Evolutionary conservation across 2,888 invertebrate species (phyloP).

Genomic region (Mechanitis mazaeus): DNA sequence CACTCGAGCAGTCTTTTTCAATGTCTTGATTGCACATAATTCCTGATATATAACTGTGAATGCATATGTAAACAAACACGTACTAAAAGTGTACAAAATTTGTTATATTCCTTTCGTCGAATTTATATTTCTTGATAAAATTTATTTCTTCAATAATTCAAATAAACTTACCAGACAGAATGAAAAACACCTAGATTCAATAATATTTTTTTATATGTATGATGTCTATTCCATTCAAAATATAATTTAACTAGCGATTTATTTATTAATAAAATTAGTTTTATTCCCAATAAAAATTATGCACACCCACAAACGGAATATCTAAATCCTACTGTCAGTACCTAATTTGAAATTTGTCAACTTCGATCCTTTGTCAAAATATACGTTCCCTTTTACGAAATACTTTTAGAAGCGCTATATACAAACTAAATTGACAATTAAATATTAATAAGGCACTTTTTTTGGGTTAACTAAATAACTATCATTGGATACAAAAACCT

Average conservation of each 20-base stretch:
- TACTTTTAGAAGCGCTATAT: too few species aligned
- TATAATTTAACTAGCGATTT: conserved; percentile 6
- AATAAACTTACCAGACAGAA: conserved; percentile 49
- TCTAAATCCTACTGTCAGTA: conserved; percentile 39
- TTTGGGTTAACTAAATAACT: too few species aligned
- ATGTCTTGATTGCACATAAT: conserved; percentile 24
- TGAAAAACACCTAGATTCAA: conserved; percentile 14
- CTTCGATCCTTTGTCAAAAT: conserved; percentile 31
- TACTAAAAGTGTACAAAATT: neutral
- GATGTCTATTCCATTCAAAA: conserved; percentile 19
- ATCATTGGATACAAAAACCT: too few species aligned
- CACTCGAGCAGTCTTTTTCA: conserved; percentile 30
- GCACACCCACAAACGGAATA: conserved; percentile 59
- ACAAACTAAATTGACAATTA: too few species aligned
- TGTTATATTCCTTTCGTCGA: conserved; percentile 42
- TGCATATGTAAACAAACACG: conserved; percentile 3
- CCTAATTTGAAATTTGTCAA: conserved; percentile 23
- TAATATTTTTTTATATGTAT: conserved; percentile 8
- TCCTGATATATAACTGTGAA: conserved; percentile 21
- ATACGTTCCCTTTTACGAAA: conserved; percentile 15
- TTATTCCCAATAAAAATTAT: conserved; percentile 14
- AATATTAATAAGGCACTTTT: too few species aligned
- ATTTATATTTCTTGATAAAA: conserved; percentile 18
- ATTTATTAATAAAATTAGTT: conserved; percentile 15
- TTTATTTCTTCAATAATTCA: conserved; percentile 18